Evolutionary conservation across 2,113 vertebrate species (phyloP).

Genomic region (Takifugu bimaculatus): DNA sequence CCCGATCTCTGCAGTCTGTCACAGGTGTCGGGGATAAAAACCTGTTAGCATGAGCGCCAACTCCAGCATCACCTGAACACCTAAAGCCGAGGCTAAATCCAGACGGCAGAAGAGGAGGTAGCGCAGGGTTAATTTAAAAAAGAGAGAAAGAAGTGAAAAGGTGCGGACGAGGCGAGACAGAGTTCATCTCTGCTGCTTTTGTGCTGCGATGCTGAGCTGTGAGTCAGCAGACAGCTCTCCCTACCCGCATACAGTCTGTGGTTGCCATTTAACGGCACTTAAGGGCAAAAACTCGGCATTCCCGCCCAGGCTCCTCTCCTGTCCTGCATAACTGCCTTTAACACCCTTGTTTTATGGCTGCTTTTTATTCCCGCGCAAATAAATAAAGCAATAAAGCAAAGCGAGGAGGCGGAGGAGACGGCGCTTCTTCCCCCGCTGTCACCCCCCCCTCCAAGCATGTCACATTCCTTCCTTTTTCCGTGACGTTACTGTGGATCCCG

Average conservation of each 20-base stretch:
- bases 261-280: too few relatives aligned
- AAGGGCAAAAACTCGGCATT: too few relatives aligned
- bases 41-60: too few relatives aligned
- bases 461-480: constrained; percentile 72
- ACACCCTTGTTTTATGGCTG: constrained; percentile 11
- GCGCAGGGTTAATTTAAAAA: too few relatives aligned
- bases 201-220: constrained; percentile 6
- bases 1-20: too few relatives aligned
- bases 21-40: too few relatives aligned
- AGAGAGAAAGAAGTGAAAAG: constrained; percentile 2
- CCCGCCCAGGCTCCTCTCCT: too few relatives aligned
- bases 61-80: too few relatives aligned
- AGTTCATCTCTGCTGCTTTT: constrained; percentile 32
- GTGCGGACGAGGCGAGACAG: constrained; percentile 17
- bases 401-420: constrained; percentile 35
- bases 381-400: constrained; percentile 38
- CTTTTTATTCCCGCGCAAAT: constrained; percentile 12
- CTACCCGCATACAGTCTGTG: too few relatives aligned
- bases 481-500: constrained; percentile 62
- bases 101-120: too few relatives aligned
- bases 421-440: constrained; percentile 38
- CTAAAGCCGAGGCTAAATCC: too few relatives aligned
- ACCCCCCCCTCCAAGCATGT: constrained; percentile 46
- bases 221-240: constrained; percentile 15
- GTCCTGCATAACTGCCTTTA: too few relatives aligned